These are phyloP conservation scores for Procambarus virginalis DNA, from an alignment of 1,140 invertebrate genomes.

Conservation along the genomic window DNA sequence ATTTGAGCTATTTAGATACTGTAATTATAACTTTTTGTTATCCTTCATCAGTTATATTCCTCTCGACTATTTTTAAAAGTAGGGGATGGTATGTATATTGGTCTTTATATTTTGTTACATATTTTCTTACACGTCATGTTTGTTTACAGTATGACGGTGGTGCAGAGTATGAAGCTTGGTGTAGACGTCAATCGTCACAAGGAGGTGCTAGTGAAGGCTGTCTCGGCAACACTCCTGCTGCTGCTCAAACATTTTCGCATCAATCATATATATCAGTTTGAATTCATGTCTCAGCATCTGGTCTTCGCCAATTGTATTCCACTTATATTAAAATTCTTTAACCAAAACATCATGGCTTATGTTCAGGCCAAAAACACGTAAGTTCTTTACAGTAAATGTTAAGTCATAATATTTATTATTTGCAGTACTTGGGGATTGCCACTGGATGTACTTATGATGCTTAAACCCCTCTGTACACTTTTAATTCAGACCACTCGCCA, in stretches of 20 bases:
- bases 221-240: conserved; percentile 93
- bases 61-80: too few relatives aligned
- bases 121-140: too few relatives aligned
- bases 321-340: conserved; percentile 98
- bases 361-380: conserved; percentile 95
- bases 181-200: conserved; percentile 99
- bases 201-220: conserved; percentile 98
- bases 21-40: too few relatives aligned
- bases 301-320: conserved; percentile 99
- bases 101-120: too few relatives aligned
- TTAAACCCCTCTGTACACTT: too few relatives aligned
- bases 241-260: conserved; percentile 98
- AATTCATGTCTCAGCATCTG: conserved; percentile 98
- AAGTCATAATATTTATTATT: too few relatives aligned
- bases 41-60: too few relatives aligned
- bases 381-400: conserved; percentile 71
- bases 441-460: too few relatives aligned
- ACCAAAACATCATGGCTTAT: conserved; percentile 97
- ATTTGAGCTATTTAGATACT: too few relatives aligned
- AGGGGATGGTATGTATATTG: too few relatives aligned
- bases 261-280: conserved; percentile 99
- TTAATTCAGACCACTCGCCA: too few relatives aligned
- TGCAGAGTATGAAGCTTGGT: conserved; percentile 97
- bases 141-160: conserved; percentile 85
- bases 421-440: too few relatives aligned